Base-by-base conservation (phyloP, 1,140 invertebrate species). In the Hypsibius dujardini region DNA sequence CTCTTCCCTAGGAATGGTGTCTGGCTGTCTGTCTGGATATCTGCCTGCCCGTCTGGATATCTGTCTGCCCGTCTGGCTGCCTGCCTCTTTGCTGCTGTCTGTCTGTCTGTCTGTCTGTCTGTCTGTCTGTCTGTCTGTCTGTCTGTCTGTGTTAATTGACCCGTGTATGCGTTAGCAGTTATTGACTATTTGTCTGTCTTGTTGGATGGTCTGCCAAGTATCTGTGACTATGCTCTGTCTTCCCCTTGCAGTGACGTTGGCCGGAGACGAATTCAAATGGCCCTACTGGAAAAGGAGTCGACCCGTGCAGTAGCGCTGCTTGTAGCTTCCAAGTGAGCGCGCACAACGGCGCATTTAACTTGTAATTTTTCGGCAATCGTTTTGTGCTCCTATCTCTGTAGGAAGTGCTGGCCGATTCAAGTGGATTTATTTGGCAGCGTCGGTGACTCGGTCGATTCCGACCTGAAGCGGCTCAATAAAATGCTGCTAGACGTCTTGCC, bases 231-330 rank as follows among this genome's bases (percentile, higher is more conserved):
- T 28, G 28, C 28, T 28, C 28, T 28, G 28, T 28, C 28, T 28
- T 28, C 28, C n/a, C 28, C 28, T 28, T 28, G 28, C 28, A 92
- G 90, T 78, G 82, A 84, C 70, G 85, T 89, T 75, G 90, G 90
- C 7, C 90, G 95, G 87, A 86, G 87, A 77, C 87, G 84, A 75
- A 89, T 95, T 74, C 89, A 94, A 77, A 85, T 84, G 75, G 80
- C 86, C 46, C 79, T 96, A 75, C 84, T 86, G 46, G 81, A 84
- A 42, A 84, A 83, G 47, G 84, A 88, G 73, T 83, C 86, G 73
- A 86, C 87, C 76, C 82, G 87, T 76, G 89, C 90, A 14, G 81
- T 95, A 47, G 87, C 87, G 47, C 82, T 95, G 59, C 82, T 95
- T 71, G 84, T 90, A 74, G 85, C 90, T 69, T 86, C 90, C 56